A percentile compares a stretch with the other conserved stretches of the same genome.
These are phyloP conservation scores for Diuraphis noxia DNA, from an alignment of 1,140 invertebrate species.

Conservation along the genomic window DNA sequence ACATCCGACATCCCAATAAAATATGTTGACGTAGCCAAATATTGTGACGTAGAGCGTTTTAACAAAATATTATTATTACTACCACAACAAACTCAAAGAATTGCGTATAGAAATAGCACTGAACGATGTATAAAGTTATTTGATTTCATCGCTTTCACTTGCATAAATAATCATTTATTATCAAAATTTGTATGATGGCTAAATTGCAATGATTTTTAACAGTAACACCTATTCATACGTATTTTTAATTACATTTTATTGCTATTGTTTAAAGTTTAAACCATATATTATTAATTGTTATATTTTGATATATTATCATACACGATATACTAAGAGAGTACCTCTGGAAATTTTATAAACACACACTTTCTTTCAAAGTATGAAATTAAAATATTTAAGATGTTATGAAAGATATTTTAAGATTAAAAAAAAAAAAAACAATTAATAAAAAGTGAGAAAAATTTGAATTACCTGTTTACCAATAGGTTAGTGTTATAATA, in stretches of 20 bases:
- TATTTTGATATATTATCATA: too few relatives aligned
- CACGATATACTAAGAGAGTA: too few relatives aligned
- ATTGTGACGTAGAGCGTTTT: background rate
- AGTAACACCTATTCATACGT: background rate
- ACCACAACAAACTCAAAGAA: background rate
- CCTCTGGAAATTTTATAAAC: background rate
- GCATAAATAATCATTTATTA: too few relatives aligned
- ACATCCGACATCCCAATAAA: background rate
- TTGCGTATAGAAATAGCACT: too few relatives aligned
- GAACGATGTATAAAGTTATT: too few relatives aligned
- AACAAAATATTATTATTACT: background rate
- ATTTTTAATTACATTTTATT: background rate
- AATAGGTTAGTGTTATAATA: background rate
- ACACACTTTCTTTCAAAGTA: background rate
- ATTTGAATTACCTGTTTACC: background rate
- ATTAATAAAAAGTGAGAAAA: background rate
- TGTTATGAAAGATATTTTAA: background rate
- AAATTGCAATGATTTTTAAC: too few relatives aligned
- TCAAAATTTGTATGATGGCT: too few relatives aligned
- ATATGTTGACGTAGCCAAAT: background rate
- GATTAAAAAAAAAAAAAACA: background rate
- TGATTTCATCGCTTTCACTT: too few relatives aligned
- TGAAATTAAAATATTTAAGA: background rate
- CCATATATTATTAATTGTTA: too few relatives aligned
- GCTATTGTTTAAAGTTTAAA: background rate